Evolutionary conservation across 1,140 invertebrate genomes (phyloP).

Genomic region (Zaprionus ghesquierei): DNA sequence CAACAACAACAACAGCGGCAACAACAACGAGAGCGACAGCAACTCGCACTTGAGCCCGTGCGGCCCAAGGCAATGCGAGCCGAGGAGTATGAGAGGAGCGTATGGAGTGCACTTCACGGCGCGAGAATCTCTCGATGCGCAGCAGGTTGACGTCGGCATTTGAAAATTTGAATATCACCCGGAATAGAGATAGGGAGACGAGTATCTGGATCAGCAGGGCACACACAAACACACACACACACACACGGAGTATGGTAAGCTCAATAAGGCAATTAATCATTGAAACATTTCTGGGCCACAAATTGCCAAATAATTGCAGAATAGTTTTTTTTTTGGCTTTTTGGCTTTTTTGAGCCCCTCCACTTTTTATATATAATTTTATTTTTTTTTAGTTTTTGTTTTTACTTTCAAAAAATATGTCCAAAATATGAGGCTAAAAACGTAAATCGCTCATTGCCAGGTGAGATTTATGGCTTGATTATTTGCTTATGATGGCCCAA

Average conservation of each 20-base stretch:
- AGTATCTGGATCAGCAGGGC: constrained; percentile 39
- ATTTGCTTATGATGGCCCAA: constrained; percentile 69
- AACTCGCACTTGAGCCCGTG: constrained; percentile 33
- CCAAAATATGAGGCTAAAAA: constrained; percentile 61
- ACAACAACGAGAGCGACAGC: constrained; percentile 9
- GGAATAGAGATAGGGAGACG: not conserved
- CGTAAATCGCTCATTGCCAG: constrained; percentile 51
- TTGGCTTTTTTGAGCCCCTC: too few relatives aligned
- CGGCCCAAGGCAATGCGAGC: constrained; percentile 24
- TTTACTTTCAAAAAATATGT: constrained; percentile 62
- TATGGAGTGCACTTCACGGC: constrained; percentile 43
- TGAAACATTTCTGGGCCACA: constrained; percentile 53
- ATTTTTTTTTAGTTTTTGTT: constrained; percentile 48
- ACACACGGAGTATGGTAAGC: not conserved
- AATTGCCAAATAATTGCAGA: constrained; percentile 71
- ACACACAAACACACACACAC: not conserved
- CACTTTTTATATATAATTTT: too few relatives aligned
- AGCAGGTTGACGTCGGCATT: constrained; percentile 45
- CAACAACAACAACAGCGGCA: constrained; percentile 1
- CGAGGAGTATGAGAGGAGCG: not conserved
- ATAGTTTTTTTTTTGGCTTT: constrained; percentile 35
- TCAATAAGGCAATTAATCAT: constrained; percentile 62
- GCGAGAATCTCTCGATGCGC: constrained; percentile 44
- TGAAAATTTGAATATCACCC: constrained; percentile 42
- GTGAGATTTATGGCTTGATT: constrained; percentile 78